Percentiles rank a stretch among this genome's conserved stretches.
These are phyloP conservation scores for Erannis defoliaria DNA, from an alignment of 2,888 invertebrate genomes.

Conservation along the genomic window DNA sequence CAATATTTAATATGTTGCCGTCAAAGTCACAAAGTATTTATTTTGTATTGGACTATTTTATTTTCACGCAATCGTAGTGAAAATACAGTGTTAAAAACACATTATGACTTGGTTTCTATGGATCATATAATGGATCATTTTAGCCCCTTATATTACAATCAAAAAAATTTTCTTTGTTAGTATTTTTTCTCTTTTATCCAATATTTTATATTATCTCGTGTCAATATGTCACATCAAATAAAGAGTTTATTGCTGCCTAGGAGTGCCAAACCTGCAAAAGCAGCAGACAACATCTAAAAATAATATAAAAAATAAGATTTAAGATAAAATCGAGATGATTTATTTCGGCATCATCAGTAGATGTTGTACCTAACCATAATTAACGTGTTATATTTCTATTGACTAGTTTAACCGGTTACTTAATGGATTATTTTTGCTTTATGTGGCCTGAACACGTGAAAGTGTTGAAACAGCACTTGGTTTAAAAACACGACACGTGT, in stretches of 20 bases:
- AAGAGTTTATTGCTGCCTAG: slow-evolving; percentile 11
- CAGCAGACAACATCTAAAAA: slow-evolving; percentile 14
- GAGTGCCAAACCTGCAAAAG: slow-evolving; percentile 14
- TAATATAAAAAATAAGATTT: slow-evolving; percentile 14
- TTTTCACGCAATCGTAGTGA: no score
- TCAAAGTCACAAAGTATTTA: no score
- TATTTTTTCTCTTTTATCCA: no score
- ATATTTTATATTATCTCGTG: neutral
- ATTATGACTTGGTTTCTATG: no score
- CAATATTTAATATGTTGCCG: no score
- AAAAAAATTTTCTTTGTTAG: no score
- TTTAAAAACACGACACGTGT: slow-evolving; percentile 18
- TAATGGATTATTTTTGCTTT: slow-evolving; percentile 34
- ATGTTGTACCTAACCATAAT: slow-evolving; percentile 30
- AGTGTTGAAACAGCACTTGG: slow-evolving; percentile 22
- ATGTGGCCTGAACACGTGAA: slow-evolving; percentile 35
- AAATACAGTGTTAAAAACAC: no score
- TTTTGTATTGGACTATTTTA: no score
- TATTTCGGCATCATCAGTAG: slow-evolving; percentile 34
- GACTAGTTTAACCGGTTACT: slow-evolving; percentile 36
- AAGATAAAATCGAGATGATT: slow-evolving; percentile 34
- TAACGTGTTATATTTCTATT: slow-evolving; percentile 38
- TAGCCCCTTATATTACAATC: no score
- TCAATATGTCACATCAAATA: slow-evolving; percentile 7
- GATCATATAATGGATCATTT: no score